phyloP scores from a whole-genome alignment of 1,140 invertebrate species.

The Nasonia vitripennis region DNA sequence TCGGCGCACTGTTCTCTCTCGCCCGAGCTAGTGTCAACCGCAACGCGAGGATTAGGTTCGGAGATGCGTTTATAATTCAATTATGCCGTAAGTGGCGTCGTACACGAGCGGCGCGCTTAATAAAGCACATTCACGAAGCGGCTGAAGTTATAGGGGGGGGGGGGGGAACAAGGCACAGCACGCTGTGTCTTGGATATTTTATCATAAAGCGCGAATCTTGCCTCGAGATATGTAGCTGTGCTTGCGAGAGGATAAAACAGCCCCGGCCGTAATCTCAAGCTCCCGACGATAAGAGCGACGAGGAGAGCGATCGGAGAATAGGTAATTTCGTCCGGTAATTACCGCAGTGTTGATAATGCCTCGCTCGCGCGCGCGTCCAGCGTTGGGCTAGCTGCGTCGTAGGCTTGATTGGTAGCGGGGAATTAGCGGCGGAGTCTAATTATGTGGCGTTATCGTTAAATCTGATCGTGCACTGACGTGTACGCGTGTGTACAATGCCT shows the following conservation, averaged over 20 bases:
- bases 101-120: slow-evolving; percentile 55
- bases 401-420: slow-evolving; percentile 65
- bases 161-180: not conserved
- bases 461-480: slow-evolving; percentile 64
- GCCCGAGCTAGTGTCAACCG: slow-evolving; percentile 59
- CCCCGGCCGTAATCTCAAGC: not conserved
- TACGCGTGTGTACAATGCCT: slow-evolving; percentile 55
- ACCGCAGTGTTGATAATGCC: slow-evolving; percentile 65
- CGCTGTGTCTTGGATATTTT: not conserved
- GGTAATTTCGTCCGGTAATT: slow-evolving; percentile 70
- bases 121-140: slow-evolving; percentile 64
- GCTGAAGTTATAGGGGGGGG: not conserved
- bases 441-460: slow-evolving; percentile 70
- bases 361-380: no score
- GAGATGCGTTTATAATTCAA: slow-evolving; percentile 71
- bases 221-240: no score
- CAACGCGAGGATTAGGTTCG: slow-evolving; percentile 64
- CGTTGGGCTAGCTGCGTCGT: not conserved
- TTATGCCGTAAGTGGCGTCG: slow-evolving; percentile 65
- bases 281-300: slow-evolving; percentile 16
- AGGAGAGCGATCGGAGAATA: slow-evolving; percentile 59
- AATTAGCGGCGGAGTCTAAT: slow-evolving; percentile 70
- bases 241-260: no score
- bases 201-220: not conserved
- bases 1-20: slow-evolving; percentile 49